Percentiles rank a stretch among this genome's conserved stretches.
These are phyloP conservation scores for Mystacides longicornis DNA, from an alignment of 2,888 invertebrate genomes.

Conservation along the genomic window DNA sequence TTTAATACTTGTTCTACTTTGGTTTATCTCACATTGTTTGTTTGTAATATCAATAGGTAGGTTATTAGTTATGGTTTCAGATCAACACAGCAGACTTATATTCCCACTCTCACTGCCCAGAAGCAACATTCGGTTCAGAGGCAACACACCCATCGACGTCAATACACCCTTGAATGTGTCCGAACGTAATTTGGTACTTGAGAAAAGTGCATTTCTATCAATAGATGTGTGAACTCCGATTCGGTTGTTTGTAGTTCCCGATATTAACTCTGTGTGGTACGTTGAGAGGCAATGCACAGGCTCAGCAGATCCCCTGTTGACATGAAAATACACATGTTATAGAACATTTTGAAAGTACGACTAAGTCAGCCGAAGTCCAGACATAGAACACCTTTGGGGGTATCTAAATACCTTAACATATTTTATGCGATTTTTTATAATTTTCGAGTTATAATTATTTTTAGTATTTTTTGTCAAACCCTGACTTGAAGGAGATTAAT, in stretches of 20 bases:
- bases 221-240: conserved; percentile 77
- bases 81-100: conserved; percentile 71
- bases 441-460: no score
- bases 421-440: no score
- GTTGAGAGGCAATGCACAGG: conserved; percentile 84
- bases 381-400: no score
- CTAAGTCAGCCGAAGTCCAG: no score
- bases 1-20: neutral
- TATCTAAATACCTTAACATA: no score
- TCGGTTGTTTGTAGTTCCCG: conserved; percentile 88
- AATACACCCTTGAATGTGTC: conserved; percentile 89
- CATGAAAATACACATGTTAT: no score
- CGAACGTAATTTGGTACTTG: conserved; percentile 76
- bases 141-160: conserved; percentile 83
- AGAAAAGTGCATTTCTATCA: conserved; percentile 67
- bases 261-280: conserved; percentile 74
- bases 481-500: no score
- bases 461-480: no score
- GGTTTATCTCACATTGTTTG: no score
- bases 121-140: conserved; percentile 80
- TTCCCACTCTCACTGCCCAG: conserved; percentile 90
- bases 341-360: no score
- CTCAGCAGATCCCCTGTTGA: conserved; percentile 75
- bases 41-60: no score
- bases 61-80: neutral